Conservation (phyloP, 2,888 invertebrate genomes). For the Drosophila colorata region DNA sequence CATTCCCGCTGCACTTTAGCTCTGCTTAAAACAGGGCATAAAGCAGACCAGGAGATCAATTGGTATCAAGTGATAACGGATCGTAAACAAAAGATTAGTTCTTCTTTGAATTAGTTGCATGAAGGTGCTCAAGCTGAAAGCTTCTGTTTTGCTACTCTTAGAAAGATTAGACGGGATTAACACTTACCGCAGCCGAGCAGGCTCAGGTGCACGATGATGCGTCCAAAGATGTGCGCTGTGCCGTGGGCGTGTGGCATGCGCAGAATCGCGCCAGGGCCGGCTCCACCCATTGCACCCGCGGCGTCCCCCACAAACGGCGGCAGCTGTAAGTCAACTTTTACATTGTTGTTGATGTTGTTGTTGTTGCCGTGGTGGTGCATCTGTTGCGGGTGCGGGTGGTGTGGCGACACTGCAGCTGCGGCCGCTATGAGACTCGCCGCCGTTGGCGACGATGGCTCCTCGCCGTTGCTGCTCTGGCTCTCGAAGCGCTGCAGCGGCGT, state of each 20-base stretch:
- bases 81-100: background rate
- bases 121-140: no score
- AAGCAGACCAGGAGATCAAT: slow-evolving; percentile 80
- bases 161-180: background rate
- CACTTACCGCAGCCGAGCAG: slow-evolving; percentile 79
- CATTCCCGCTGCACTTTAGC: slow-evolving; percentile 8
- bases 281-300: slow-evolving; percentile 1
- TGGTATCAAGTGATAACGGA: slow-evolving; percentile 55
- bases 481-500: slow-evolving; percentile 81
- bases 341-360: slow-evolving; percentile 68
- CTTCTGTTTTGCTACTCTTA: background rate
- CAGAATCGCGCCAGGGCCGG: slow-evolving; percentile 6
- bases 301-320: slow-evolving; percentile 61
- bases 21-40: no score
- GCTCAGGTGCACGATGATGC: slow-evolving; percentile 69
- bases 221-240: slow-evolving; percentile 67
- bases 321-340: slow-evolving; percentile 75
- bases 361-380: slow-evolving; percentile 35
- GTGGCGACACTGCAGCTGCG: slow-evolving; percentile 24
- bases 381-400: slow-evolving; percentile 25
- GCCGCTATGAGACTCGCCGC: slow-evolving; percentile 57
- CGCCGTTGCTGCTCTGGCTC: slow-evolving; percentile 80
- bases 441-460: slow-evolving; percentile 82
- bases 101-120: no score
- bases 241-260: slow-evolving; percentile 40